Base-by-base conservation (phyloP, 1,140 invertebrate genomes). In the Lysiphlebus fabarum region DNA sequence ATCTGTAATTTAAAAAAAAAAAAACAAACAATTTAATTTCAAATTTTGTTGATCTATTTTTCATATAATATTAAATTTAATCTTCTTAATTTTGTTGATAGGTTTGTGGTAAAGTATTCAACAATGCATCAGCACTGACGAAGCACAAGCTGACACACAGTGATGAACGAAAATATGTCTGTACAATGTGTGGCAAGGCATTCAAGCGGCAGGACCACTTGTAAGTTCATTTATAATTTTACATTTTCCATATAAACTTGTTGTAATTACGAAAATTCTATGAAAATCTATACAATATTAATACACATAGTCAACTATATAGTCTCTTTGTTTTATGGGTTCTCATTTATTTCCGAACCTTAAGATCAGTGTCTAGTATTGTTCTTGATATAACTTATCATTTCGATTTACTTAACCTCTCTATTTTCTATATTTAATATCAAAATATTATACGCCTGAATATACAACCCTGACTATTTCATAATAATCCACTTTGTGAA, bases 201-300 rank as follows among this genome's bases (percentile, higher is more conserved):
- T 98, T 98, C 84, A 98, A 98, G 82, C 86, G 95, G 77, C 95
- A 98, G 82, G 96, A 98, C 83, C 96, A 98, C 84, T 86, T 98
- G 92, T 96, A 83, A 94, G 93, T 93, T 72, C 44, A 70, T 48
- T 42, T 57, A 7, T 26, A 26, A 38, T 37, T 56, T 55, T 2
- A 26, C 17, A 26, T 26, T 26, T 2, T 26, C 2, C 4, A 26
- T 26, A 26, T 4, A 26, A 14, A 40, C 44, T 54, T 43, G 36
- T 40, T 59, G 41, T 59, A 53, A 53, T 53, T 59, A 53, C 41
- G 41, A 42, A 56, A 26, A 26, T 26, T 26, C 17, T 40, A 9
- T 9, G 43, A 37, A 42, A 56, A 9, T 50, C 26, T 47, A 26
- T 47, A n/a, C n/a, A n/a, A n/a, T n/a, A 43, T 40, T 11, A 38